Evolutionary conservation across 2,113 vertebrate species (phyloP).

Genomic region (Sander lucioperca): DNA sequence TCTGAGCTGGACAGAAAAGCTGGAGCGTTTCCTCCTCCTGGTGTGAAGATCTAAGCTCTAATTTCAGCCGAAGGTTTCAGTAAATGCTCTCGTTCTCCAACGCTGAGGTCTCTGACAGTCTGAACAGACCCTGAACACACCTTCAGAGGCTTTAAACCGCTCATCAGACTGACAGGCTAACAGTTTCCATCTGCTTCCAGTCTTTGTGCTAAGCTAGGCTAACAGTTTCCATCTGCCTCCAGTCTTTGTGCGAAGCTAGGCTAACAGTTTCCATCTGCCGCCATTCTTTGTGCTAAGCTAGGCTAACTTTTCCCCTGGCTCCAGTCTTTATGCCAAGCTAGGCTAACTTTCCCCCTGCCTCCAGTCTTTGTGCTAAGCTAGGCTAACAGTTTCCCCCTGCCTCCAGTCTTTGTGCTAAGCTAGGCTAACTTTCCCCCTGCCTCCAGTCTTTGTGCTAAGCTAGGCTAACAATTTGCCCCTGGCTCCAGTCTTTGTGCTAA

Average conservation of each 20-base stretch:
- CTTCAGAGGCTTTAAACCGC: background rate
- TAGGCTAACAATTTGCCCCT: background rate
- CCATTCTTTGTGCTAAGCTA: too few relatives aligned
- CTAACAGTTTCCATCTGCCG: background rate
- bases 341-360: background rate
- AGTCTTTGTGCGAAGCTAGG: constrained; percentile 28
- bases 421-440: background rate
- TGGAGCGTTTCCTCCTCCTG: background rate
- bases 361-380: too few relatives aligned
- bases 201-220: background rate
- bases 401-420: too few relatives aligned
- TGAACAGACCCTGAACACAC: background rate
- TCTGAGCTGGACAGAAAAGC: background rate
- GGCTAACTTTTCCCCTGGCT: background rate
- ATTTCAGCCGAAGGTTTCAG: background rate
- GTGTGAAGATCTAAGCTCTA: constrained; percentile 22
- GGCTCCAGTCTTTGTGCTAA: too few relatives aligned
- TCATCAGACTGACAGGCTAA: background rate
- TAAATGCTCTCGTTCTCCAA: background rate
- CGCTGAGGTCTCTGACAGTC: too few relatives aligned
- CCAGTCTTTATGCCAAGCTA: too few relatives aligned
- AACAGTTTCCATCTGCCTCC: background rate
- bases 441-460: too few relatives aligned
- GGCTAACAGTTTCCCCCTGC: background rate
- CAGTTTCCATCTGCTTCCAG: background rate